Evolutionary conservation across 2,888 invertebrate species (phyloP).

Genomic region (Eretmocerus hayati): DNA sequence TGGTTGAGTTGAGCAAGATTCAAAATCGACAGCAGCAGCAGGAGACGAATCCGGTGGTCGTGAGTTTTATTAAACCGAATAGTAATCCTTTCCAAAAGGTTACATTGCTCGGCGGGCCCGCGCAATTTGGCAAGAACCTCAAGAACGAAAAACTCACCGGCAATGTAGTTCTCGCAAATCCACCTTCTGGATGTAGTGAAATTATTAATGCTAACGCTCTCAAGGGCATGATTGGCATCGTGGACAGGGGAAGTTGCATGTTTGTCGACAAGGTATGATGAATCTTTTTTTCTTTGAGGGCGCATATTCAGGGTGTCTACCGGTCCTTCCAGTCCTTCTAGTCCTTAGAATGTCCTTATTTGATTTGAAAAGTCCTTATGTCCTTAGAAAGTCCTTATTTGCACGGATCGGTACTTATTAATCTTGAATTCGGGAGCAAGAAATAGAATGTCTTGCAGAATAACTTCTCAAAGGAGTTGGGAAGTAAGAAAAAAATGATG

Average conservation of each 20-base stretch:
- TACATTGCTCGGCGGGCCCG: slow-evolving; percentile 71
- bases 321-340: too few relatives aligned
- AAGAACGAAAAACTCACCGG: slow-evolving; percentile 60
- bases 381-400: too few relatives aligned
- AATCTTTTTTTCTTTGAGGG: too few relatives aligned
- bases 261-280: slow-evolving; percentile 76
- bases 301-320: too few relatives aligned
- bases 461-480: too few relatives aligned
- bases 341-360: too few relatives aligned
- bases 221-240: slow-evolving; percentile 71
- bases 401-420: too few relatives aligned
- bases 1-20: slow-evolving; percentile 81
- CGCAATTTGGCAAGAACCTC: slow-evolving; percentile 81
- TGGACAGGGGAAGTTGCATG: slow-evolving; percentile 88
- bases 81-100: slow-evolving; percentile 44
- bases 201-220: slow-evolving; percentile 56
- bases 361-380: too few relatives aligned
- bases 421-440: too few relatives aligned
- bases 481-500: too few relatives aligned
- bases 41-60: slow-evolving; percentile 53
- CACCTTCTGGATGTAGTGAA: slow-evolving; percentile 61
- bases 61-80: slow-evolving; percentile 47
- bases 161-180: slow-evolving; percentile 58
- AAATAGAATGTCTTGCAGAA: too few relatives aligned
- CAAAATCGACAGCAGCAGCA: slow-evolving; percentile 50